Base-by-base conservation (phyloP, 1,140 invertebrate genomes). In the Achatina immaculata region DNA sequence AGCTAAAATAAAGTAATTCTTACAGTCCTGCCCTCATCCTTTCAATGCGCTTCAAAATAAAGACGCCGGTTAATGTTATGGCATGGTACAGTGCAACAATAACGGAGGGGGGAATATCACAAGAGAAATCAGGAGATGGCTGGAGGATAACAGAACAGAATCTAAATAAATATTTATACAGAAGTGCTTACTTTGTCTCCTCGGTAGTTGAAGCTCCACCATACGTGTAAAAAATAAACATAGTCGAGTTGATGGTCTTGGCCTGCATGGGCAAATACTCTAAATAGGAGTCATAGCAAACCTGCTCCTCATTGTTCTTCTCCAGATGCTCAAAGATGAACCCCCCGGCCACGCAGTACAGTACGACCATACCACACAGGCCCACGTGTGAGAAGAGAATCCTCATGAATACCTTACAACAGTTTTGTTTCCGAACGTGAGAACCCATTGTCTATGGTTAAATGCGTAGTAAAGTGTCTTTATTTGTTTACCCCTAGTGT, bases 341-440 rank as follows among this genome's bases (percentile, higher is more conserved):
- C 48, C 96, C 97, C 14, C 97, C 97, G 66, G 95, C 94, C 55
- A 98, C 95, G n/a, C 95, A 96, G 90, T 98, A 98, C 16, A 96
- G 95, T 55, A 99, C 95, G 48, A 99, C 96, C 58, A 98, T 93
- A 74, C 95, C 94, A 83, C 97, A 96, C 81, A 99, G 95, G 38
- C 97, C 97, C 9, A 98, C 95, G 92, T 98, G 97, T 88, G 96
- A 97, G 92, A 98, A 99, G 91, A 98, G 94, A 92, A 98, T 98
- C 31, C 96, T 96, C 66, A 96, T 94, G 86, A 97, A 95, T 78
- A 94, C 93, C 38, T 96, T 94, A 86, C 95, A 94, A 90, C 94
- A 96, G 77, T 81, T 80, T 40, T 84, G 81, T 48, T 82, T 78
- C 34, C 74, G 62, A 73, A 81, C 81, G 9, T 51, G 81, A 2